phyloP scores from a whole-genome alignment of 2,888 invertebrate species.

The Nebria salina region DNA sequence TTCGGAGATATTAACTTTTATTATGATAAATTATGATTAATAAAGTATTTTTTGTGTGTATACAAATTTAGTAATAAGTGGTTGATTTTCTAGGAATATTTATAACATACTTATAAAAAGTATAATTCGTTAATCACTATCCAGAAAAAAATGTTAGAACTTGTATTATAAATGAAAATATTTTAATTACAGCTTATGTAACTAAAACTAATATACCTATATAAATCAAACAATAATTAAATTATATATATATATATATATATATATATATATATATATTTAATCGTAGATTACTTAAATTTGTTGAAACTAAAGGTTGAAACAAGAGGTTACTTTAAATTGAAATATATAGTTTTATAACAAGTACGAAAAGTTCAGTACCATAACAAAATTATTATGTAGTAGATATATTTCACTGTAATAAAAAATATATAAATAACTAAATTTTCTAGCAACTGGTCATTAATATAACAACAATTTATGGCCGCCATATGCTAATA shows the following conservation, averaged over 20 bases:
- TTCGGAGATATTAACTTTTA: neutral
- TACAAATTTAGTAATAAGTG: neutral
- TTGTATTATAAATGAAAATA: constrained; percentile 16
- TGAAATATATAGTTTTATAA: neutral
- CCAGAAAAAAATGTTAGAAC: constrained; percentile 10
- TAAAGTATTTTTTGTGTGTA: neutral
- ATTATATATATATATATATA: neutral
- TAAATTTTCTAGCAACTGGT: neutral
- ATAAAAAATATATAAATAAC: neutral
- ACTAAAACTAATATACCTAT: constrained; percentile 21
- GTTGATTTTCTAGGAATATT: neutral
- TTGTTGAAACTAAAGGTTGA: neutral
- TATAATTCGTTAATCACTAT: constrained; percentile 39
- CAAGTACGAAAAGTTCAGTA: neutral
- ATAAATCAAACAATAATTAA: constrained; percentile 32
- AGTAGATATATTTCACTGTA: neutral
- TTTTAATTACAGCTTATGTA: constrained; percentile 40
- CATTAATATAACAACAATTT: neutral
- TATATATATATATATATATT: constrained; percentile 11
- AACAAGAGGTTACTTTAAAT: constrained; percentile 7
- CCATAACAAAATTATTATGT: neutral
- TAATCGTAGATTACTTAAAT: neutral
- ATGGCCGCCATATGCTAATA: neutral
- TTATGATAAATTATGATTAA: neutral
- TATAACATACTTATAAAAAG: constrained; percentile 26